Evolutionary conservation across 1,140 invertebrate species (phyloP), one percentile per base, ranked within the genome.

Genomic region (Ostrea edulis): DNA sequence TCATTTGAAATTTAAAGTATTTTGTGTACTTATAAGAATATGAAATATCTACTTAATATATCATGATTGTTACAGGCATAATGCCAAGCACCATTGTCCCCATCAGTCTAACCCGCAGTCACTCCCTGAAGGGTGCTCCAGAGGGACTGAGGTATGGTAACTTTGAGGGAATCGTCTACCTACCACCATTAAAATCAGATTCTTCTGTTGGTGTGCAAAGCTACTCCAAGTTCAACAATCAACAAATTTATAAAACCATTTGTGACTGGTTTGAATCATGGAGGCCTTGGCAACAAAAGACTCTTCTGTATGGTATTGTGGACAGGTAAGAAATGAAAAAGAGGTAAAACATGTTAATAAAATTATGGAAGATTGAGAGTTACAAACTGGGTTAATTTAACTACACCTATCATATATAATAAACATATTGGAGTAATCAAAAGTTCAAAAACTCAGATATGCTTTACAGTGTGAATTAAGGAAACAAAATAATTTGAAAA

Each of bases 231-330:
- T 87, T 93, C 4, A 93, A 92, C 90, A 94, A 94, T 82, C 91
- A 93, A 62, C 93, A 94, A 68, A 93, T 94, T 29, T 93, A 92
- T 82, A 91, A 92, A 55, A 93, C 89, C 35, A 89, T 94, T 12
- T 91, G 90, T 90, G 92, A 93, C 22, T 94, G 93, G 94, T 93
- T 92, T 86, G 90, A 92, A 55, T 55, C 87, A 29, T 94, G 94
- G 94, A 87, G 90, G 82, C 92, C 93, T 85, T 94, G 94, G 94
- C 94, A 94, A 86, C 93, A 93, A 82, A 91, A 91, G 84, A 90
- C 90, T 25, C 77, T 93, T 12, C 88, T 94, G 8, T 93, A 90
- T 91, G 93, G 93, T 17, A 91, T 94, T 86, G 90, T 91, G 20
- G 92, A 94, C 85, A 93, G 93, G 93, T 93, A 88, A 82, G 58